Base-by-base conservation (phyloP, 2,888 invertebrate genomes). In the Ceriagrion tenellum region DNA sequence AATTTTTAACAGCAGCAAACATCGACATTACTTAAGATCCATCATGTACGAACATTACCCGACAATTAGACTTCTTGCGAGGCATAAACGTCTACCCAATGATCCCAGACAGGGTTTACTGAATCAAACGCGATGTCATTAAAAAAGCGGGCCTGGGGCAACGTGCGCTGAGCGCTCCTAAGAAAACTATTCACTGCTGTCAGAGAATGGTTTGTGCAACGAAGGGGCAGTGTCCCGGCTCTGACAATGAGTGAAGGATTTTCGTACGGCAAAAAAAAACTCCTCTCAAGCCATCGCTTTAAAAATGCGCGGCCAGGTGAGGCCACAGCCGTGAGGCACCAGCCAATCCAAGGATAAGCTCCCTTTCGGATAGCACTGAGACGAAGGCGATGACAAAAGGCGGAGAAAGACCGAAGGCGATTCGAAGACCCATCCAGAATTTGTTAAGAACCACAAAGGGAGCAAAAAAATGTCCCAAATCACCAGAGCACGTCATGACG, bases 301-400 rank as follows among this genome's bases (percentile, higher is more conserved):
- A 40, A 93, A 93, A 93, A 74, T 63, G 74, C 40, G 93, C 69
- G 93, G 69, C 93, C 93, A 93, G 93, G 93, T 93, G 93, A 69
- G 81, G 81, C 69, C 20, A 63, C n/a, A 35, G 40, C 47, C 93
- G 93, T 93, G 93, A 74, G 69, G n/a, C 47, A 23, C 74, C 93
- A 93, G 40, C 93, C 93, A n/a, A 47, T 69, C 47, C 8, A 26
- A 69, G 93, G 93, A 93, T 93, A 93, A 93, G 47, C 91, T 55
- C 63, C 63, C 40, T 47, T 23, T 0, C 40, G 93, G n/a, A 40
- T 47, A 4, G 55, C 55, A 89, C 55, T 69, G 23, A 6, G 10
- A 91, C 91, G 4, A 91, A 63, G 40, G 40, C 23, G 56, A 63
- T 23, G 91, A 63, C 30, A 35, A 63, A n/a, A 69, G 35, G 63